Base-by-base conservation (phyloP, 2,113 vertebrate species). In the Cathartes aura region DNA sequence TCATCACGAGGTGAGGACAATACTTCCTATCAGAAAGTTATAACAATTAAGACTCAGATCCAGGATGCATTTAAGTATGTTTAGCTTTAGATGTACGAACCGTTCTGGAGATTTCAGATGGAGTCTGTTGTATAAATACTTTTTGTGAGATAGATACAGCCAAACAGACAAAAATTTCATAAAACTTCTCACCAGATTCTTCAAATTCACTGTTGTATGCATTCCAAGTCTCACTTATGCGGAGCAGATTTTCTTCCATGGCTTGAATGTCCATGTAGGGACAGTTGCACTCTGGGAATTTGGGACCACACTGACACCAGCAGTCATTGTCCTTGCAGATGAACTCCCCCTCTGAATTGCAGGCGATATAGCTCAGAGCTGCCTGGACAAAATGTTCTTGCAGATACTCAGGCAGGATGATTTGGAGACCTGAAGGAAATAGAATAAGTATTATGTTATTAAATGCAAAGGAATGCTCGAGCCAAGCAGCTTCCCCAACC, bases 191-290 rank as follows among this genome's bases (percentile, higher is more conserved):
- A 99, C 99, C 99, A 93, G 99, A 99, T 81, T 99, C 99, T 90
- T 99, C 99, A 96, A 99, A 99, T 94, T 99, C 99, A 70, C 98
- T 99, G 94, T 99, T 99, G 85, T 99, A 99, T 5, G 97, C 93
- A 73, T 98, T 98, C 99, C 99, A 99, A 1, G 98, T 99, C 96
- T 99, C 99, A 2, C 98, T 99, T 98, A 99, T 99, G 79, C 99
- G 98, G 80, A 99, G 94, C 94, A 99, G 98, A 86, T 98, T 99
- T 68, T 99, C 99, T 96, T 99, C 99, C 99, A 99, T 99, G 86
- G 99, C 99, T 97, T 99, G 99, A 42, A 99, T 99, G 95, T 99
- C 99, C 99, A 99, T 99, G 95, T 99, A 99, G 18, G 99, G 99
- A 68, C 99, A 99, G 97, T 99, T 99, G 97, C 99, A 99, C 93